These are phyloP conservation scores for Aphaenogaster ashmeadi DNA, from an alignment of 1,140 invertebrate species.

Conservation along the genomic window DNA sequence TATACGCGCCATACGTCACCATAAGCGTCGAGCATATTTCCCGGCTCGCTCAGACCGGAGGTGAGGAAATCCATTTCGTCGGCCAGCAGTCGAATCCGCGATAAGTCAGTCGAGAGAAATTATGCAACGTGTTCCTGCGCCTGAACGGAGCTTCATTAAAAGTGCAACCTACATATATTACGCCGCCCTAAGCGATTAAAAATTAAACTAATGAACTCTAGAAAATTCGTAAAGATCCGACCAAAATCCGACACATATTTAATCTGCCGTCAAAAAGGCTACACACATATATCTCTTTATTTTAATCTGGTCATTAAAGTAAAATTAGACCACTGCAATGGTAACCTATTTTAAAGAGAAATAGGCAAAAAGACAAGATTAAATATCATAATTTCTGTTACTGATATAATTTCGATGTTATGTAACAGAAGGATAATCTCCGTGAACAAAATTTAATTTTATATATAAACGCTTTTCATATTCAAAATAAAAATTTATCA, in stretches of 20 bases:
- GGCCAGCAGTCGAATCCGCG: slow-evolving; percentile 38
- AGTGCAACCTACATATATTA: slow-evolving; percentile 38
- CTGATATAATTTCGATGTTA: neutral
- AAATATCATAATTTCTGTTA: neutral
- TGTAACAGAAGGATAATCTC: neutral
- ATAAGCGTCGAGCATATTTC: slow-evolving; percentile 73
- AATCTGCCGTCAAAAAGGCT: neutral
- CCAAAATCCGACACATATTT: neutral
- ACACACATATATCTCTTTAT: neutral
- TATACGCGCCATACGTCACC: slow-evolving; percentile 61
- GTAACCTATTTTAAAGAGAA: neutral
- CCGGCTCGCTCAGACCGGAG: slow-evolving; percentile 53
- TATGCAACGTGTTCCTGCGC: slow-evolving; percentile 57
- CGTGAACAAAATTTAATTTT: neutral
- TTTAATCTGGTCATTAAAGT: neutral
- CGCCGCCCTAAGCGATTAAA: neutral
- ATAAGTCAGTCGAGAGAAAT: slow-evolving; percentile 56
- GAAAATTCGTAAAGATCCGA: slow-evolving; percentile 5
- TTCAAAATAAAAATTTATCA: slow-evolving; percentile 11
- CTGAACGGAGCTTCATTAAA: slow-evolving; percentile 44
- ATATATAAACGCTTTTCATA: neutral
- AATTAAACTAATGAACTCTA: slow-evolving; percentile 29
- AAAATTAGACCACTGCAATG: neutral
- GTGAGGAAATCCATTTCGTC: slow-evolving; percentile 70
- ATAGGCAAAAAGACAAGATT: neutral